These are phyloP conservation scores for rabbit (Oryctolagus cuniculus) DNA, from an alignment of 2,113 vertebrate species.

Conservation along the genomic window DNA sequence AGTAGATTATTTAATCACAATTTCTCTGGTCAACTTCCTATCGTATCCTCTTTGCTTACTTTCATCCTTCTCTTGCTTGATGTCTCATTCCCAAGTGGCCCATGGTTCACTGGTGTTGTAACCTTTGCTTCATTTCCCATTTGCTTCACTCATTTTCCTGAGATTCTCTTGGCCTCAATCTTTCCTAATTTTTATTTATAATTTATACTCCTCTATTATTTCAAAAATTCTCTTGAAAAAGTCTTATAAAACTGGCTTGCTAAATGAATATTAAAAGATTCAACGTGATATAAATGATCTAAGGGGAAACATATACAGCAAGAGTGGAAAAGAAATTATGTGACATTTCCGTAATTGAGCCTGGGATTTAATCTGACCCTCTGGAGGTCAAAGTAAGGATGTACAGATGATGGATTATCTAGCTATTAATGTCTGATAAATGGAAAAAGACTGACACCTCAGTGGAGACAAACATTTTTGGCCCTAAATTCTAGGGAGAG, in stretches of 20 bases:
- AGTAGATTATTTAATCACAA: background rate
- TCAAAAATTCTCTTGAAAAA: conserved; percentile 46
- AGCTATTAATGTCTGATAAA: background rate
- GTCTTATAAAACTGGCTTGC: background rate
- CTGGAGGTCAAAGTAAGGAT: background rate
- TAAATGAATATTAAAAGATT: conserved; percentile 43
- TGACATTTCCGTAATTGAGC: conserved; percentile 3
- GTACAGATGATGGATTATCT: background rate
- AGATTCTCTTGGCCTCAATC: background rate
- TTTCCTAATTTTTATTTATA: conserved; percentile 23
- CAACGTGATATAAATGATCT: background rate
- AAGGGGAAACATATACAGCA: background rate
- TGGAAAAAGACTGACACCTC: background rate
- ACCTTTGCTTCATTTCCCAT: background rate
- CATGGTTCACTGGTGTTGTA: background rate
- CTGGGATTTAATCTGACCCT: conserved; percentile 1
- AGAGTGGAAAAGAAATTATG: conserved; percentile 11
- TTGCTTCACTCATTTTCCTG: background rate
- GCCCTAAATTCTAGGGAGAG: background rate
- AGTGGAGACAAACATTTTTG: background rate
- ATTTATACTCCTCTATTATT: background rate
- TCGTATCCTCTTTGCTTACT: background rate
- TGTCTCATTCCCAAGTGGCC: background rate
- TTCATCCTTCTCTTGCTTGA: background rate
- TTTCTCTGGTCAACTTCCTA: background rate